Evolutionary conservation across 2,888 invertebrate genomes (phyloP).

Genomic region (Altica lythri): DNA sequence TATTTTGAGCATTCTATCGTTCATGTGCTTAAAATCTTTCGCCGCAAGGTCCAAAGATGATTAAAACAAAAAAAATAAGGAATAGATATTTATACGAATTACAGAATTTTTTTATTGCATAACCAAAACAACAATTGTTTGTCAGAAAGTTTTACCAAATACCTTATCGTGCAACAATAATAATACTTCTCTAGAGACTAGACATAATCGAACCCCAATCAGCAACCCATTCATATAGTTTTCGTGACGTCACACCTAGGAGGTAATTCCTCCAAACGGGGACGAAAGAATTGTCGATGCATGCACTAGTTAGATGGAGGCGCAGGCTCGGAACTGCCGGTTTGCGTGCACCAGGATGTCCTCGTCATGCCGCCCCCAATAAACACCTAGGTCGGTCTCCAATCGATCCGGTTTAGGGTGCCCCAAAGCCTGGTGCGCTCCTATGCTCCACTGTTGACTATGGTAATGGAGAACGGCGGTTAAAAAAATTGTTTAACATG

Average conservation of each 20-base stretch:
- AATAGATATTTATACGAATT: no score
- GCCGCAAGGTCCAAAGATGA: no score
- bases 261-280: background rate
- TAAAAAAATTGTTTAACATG: background rate
- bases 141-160: no score
- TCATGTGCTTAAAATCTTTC: no score
- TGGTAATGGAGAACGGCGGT: constrained; percentile 49
- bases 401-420: constrained; percentile 34
- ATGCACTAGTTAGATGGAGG: constrained; percentile 16
- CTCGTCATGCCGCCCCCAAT: constrained; percentile 38
- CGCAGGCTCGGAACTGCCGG: constrained; percentile 36
- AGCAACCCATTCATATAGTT: background rate
- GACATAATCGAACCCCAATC: background rate
- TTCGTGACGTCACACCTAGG: background rate
- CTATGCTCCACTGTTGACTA: constrained; percentile 49
- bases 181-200: no score
- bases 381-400: constrained; percentile 26
- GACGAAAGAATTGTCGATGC: background rate
- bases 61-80: no score
- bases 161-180: no score
- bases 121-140: no score
- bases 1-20: no score
- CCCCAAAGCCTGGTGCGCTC: constrained; percentile 29
- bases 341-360: constrained; percentile 41
- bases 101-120: no score